Conservation (phyloP, 2,113 vertebrate species). For the Neodontobutis hainanensis region DNA sequence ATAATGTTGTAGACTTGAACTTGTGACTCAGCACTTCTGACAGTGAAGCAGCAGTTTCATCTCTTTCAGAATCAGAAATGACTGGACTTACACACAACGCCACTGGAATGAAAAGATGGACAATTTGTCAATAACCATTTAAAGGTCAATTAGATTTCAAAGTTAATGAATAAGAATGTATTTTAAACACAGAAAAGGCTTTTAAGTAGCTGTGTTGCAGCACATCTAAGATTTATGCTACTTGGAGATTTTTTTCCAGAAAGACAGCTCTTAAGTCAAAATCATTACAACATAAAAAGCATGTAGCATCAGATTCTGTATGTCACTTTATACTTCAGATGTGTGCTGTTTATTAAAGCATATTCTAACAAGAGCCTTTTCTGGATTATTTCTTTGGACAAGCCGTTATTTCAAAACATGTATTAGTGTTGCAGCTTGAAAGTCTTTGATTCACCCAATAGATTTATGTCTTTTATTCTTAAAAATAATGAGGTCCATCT, state of each 20-base stretch:
- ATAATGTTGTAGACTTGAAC: conserved; percentile 27
- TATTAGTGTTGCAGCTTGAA: conserved; percentile 20
- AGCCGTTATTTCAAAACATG: conserved; percentile 10
- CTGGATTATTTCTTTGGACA: background rate
- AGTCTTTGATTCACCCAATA: conserved; percentile 15
- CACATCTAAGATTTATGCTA: conserved; percentile 34
- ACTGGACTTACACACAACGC: conserved; percentile 1
- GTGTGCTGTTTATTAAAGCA: background rate
- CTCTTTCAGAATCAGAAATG: conserved; percentile 28
- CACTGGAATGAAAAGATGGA: background rate
- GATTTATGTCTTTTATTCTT: conserved; percentile 27
- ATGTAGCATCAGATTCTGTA: too few species aligned
- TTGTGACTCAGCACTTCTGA: conserved; percentile 33
- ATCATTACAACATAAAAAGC: too few species aligned
- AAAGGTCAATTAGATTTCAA: conserved; percentile 12
- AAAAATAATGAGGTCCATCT: conserved; percentile 49
- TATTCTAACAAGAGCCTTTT: background rate
- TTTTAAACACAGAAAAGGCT: conserved; percentile 19
- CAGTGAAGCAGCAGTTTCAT: conserved; percentile 20
- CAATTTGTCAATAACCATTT: conserved; percentile 14
- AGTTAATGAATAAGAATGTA: conserved; percentile 1
- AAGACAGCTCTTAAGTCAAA: too few species aligned
- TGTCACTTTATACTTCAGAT: background rate
- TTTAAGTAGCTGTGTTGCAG: conserved; percentile 11
- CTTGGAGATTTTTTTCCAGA: too few species aligned